Base-by-base conservation (phyloP, 2,888 invertebrate genomes). In the Xylocampa areola region DNA sequence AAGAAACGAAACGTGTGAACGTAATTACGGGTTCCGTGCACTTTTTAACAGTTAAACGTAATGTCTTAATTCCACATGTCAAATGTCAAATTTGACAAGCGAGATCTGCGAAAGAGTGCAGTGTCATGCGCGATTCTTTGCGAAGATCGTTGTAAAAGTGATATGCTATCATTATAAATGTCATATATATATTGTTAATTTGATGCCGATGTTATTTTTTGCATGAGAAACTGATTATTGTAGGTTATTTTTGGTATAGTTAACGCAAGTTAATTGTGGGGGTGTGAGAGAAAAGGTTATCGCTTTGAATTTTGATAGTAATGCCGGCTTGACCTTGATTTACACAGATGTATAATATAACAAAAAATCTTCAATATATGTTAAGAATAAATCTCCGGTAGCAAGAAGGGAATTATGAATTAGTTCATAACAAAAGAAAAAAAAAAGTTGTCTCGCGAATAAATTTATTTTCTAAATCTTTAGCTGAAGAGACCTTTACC, bases 51-150 rank as follows among this genome's bases (percentile, higher is more conserved):
- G 87, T 79, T 79, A 80, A n/a, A 69, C 72, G 79, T 70, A 79
- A 86, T 85, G 79, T 91, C 89, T 91, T 87, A 84, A 88, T 89
- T 85, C 78, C 78, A 77, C 69, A 86, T 87, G 87, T 91, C 90
- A 89, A 75, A 82, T 76, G 84, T 67, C 84, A 84, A 86, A 85
- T 84, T 73, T 88, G 87, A 89, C 89, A 85, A 73, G 75, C 78
- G 76, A 76, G 76, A 66, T 55, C 44, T 73, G 55, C 51, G 64
- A 80, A 79, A 54, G 60, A 78, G 71, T 74, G 85, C 80, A 73
- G 59, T 81, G 89, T 90, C 89, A 90, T 89, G 85, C 82, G 86
- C 86, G 68, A 83, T 80, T 82, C 81, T 78, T 81, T 76, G 86
- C 87, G 48, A 62, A 79, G 81, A 68, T 87, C 84, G 85, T 90